A percentile compares a stretch with the other conserved stretches of the same genome.
These are phyloP conservation scores for Bovichtus diacanthus DNA, from an alignment of 2,797 vertebrate species.

Conservation along the genomic window DNA sequence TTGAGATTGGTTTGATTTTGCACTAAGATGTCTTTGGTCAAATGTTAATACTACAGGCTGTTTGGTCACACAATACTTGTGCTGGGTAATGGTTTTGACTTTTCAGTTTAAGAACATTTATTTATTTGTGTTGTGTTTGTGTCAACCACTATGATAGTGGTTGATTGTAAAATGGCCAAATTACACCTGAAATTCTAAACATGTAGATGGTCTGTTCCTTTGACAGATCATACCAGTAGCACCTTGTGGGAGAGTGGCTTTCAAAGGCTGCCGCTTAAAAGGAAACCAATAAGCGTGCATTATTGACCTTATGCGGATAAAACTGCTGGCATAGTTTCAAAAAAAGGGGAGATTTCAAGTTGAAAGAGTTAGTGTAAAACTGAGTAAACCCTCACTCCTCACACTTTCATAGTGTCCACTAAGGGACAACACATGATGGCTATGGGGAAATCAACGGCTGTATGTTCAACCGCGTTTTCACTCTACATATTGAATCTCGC, in stretches of 20 bases:
- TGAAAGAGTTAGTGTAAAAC: constrained; percentile 31
- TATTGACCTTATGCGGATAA: constrained; percentile 46
- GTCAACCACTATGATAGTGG: constrained; percentile 10
- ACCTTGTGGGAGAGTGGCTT: neutral
- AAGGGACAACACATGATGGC: constrained; percentile 30
- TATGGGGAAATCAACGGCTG: constrained; percentile 43
- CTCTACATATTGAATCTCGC: constrained; percentile 45
- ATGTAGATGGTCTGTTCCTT: constrained; percentile 1
- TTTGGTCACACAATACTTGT: neutral
- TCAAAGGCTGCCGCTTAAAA: constrained; percentile 34
- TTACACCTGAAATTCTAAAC: constrained; percentile 26
- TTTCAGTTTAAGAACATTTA: constrained; percentile 8
- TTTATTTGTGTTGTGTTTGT: constrained; percentile 12
- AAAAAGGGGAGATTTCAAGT: constrained; percentile 34
- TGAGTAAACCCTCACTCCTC: constrained; percentile 27
- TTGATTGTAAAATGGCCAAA: neutral
- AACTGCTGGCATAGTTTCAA: neutral
- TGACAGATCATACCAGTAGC: neutral
- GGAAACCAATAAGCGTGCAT: constrained; percentile 21
- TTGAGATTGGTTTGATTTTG: constrained; percentile 9
- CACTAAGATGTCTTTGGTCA: neutral
- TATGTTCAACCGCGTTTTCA: constrained; percentile 46
- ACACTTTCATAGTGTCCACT: constrained; percentile 30
- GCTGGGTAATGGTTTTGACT: neutral
- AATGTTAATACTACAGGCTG: neutral